phyloP scores from a whole-genome alignment of 2,888 invertebrate species.

The Aphidoletes aphidimyza region DNA sequence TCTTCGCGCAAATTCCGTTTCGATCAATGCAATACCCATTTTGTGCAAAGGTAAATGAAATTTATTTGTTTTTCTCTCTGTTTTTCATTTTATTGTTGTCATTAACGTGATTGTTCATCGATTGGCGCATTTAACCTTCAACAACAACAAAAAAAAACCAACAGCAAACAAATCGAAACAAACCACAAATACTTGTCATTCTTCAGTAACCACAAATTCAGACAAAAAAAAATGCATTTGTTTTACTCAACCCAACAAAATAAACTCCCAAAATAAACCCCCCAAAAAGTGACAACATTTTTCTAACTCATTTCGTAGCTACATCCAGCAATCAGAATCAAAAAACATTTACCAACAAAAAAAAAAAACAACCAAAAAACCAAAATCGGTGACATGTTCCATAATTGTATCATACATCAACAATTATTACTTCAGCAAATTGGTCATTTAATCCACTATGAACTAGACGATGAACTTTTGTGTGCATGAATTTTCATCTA shows the following conservation, averaged over 20 bases:
- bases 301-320: background rate
- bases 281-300: too few species aligned
- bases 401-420: slow-evolving; percentile 22
- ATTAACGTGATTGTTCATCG: slow-evolving; percentile 52
- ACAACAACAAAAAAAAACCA: background rate
- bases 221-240: too few species aligned
- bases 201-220: background rate
- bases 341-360: background rate
- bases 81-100: slow-evolving; percentile 42
- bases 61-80: too few species aligned
- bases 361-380: background rate
- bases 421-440: slow-evolving; percentile 7
- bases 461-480: slow-evolving; percentile 14
- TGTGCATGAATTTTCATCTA: background rate
- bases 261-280: too few species aligned
- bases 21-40: background rate
- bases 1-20: background rate
- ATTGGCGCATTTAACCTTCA: slow-evolving; percentile 48
- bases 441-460: slow-evolving; percentile 11
- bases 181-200: background rate
- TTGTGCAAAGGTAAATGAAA: slow-evolving; percentile 27
- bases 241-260: too few species aligned
- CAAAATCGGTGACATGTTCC: slow-evolving; percentile 32
- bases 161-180: background rate
- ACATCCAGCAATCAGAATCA: background rate